Evolutionary conservation across 2,797 vertebrate species (phyloP).

Genomic region (Rhinogobio ventralis): DNA sequence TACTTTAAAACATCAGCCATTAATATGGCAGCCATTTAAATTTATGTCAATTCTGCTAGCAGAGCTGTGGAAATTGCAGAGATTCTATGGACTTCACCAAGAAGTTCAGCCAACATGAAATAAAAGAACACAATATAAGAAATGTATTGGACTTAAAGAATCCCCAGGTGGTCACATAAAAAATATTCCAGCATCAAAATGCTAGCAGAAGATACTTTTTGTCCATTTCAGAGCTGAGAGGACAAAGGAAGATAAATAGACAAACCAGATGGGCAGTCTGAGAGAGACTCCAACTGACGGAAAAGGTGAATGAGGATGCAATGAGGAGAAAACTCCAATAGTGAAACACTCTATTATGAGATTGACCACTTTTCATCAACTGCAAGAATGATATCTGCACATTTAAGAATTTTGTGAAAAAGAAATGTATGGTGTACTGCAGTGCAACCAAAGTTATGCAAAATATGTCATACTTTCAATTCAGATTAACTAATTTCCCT

Average conservation of each 20-base stretch:
- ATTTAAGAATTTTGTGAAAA: neutral
- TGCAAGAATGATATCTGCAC: too few relatives aligned
- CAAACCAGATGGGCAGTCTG: conserved; percentile 22
- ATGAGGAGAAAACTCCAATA: neutral
- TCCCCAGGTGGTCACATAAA: conserved; percentile 11
- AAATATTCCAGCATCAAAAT: neutral
- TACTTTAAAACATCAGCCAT: neutral
- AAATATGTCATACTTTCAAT: neutral
- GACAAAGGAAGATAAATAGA: neutral
- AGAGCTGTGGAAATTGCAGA: neutral
- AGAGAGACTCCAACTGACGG: neutral
- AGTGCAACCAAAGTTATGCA: neutral
- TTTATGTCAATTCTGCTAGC: neutral
- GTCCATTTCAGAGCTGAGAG: conserved; percentile 3
- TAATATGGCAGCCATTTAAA: neutral
- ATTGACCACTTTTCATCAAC: neutral
- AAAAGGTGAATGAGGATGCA: neutral
- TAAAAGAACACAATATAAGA: neutral
- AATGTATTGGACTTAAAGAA: conserved; percentile 19
- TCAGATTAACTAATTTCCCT: neutral
- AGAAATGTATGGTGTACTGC: neutral
- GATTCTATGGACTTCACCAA: neutral
- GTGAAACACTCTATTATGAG: neutral
- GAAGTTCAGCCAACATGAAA: conserved; percentile 9
- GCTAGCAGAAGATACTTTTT: neutral